Percentiles rank a stretch among this genome's conserved stretches.
These are phyloP conservation scores for Streptopelia turtur DNA, from an alignment of 2,797 vertebrate species.

Conservation along the genomic window DNA sequence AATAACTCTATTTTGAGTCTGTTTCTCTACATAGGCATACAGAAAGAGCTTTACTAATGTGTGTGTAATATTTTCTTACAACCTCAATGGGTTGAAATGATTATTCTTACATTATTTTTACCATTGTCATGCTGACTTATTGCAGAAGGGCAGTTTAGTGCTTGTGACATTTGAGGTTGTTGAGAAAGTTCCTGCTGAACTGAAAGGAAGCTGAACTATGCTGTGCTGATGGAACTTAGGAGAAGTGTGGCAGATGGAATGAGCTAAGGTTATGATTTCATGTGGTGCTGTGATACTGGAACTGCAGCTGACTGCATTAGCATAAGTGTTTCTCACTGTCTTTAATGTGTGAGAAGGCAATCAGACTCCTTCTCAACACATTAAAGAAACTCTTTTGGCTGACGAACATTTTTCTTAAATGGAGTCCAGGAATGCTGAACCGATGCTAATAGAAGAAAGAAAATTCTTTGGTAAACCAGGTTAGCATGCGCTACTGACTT, in stretches of 20 bases:
- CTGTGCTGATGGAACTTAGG: neutral
- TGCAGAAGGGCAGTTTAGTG: neutral
- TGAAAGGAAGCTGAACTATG: neutral
- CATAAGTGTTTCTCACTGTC: neutral
- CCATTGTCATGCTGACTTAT: neutral
- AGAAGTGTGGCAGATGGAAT: neutral
- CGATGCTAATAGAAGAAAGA: neutral
- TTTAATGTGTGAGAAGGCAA: neutral
- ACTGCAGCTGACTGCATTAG: conserved; percentile 12
- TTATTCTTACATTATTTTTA: neutral
- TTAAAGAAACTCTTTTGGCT: neutral
- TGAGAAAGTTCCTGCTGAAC: neutral
- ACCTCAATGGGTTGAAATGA: neutral
- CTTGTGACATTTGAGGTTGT: neutral
- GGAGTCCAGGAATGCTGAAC: neutral
- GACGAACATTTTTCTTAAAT: neutral
- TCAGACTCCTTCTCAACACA: neutral
- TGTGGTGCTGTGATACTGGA: neutral
- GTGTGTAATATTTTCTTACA: neutral
- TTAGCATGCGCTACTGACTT: neutral
- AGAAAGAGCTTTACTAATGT: neutral
- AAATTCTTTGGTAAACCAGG: neutral
- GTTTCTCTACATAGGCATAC: neutral
- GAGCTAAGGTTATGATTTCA: neutral
- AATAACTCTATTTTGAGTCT: neutral